These are phyloP conservation scores for Crocuta crocuta DNA, from an alignment of 2,113 vertebrate species.

Conservation along the genomic window DNA sequence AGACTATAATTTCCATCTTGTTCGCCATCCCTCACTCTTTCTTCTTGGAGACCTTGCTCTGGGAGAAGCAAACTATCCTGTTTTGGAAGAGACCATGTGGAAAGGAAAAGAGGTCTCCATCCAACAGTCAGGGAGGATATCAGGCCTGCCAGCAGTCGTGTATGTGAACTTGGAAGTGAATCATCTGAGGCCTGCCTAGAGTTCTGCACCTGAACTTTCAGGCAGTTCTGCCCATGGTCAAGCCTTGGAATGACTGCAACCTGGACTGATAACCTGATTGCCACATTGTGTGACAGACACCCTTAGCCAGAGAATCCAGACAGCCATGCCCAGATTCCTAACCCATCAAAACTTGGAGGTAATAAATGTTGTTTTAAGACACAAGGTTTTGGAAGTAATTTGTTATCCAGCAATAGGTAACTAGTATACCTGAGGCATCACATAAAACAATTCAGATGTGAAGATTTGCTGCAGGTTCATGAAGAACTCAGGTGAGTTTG, in stretches of 20 bases:
- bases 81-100: background rate
- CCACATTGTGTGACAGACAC: background rate
- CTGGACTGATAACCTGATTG: background rate
- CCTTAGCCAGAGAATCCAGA: background rate
- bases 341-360: background rate
- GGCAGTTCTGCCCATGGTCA: background rate
- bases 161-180: background rate
- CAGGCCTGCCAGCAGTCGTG: accelerated
- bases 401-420: background rate
- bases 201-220: background rate
- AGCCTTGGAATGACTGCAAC: background rate
- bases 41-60: background rate
- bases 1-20: background rate
- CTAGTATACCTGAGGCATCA: background rate
- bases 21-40: background rate
- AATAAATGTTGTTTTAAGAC: background rate
- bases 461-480: background rate
- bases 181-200: background rate
- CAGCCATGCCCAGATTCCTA: background rate
- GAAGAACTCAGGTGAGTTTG: background rate
- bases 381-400: background rate
- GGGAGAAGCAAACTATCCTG: background rate
- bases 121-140: background rate
- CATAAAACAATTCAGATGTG: background rate
- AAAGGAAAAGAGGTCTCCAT: background rate